A percentile compares a stretch with the other conserved stretches of the same genome.
These are phyloP conservation scores for Automeris io DNA, from an alignment of 2,888 invertebrate genomes.

Conservation along the genomic window DNA sequence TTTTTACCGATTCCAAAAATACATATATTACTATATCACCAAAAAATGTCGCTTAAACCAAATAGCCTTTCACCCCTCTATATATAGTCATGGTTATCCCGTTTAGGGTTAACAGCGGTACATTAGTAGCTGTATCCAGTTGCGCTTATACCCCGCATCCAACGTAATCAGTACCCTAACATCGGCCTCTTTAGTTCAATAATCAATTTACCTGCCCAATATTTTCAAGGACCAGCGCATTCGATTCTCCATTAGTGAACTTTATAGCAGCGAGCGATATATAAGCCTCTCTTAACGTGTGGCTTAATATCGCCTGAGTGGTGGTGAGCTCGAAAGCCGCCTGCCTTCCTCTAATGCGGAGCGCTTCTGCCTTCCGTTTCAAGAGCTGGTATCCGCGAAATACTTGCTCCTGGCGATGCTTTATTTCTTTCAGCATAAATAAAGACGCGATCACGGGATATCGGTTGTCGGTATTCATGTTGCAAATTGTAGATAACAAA, in stretches of 20 bases:
- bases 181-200: too few species aligned
- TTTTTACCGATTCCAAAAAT: too few species aligned
- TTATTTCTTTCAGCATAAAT: slow-evolving; percentile 65
- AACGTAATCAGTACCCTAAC: too few species aligned
- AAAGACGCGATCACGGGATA: slow-evolving; percentile 63
- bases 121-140: too few species aligned
- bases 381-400: slow-evolving; percentile 55
- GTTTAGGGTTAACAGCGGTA: too few species aligned
- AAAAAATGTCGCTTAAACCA: too few species aligned
- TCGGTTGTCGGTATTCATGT: slow-evolving; percentile 60
- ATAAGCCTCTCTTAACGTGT: slow-evolving; percentile 58
- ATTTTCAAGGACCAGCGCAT: slow-evolving; percentile 64
- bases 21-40: too few species aligned
- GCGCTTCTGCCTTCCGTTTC: slow-evolving; percentile 57
- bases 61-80: too few species aligned
- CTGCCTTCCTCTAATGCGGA: slow-evolving; percentile 51
- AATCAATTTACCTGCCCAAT: slow-evolving; percentile 59
- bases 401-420: slow-evolving; percentile 56
- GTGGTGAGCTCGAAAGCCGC: slow-evolving; percentile 46
- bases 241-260: slow-evolving; percentile 66
- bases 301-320: slow-evolving; percentile 53
- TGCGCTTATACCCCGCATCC: too few species aligned
- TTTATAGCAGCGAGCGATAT: slow-evolving; percentile 65
- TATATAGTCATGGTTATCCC: too few species aligned
- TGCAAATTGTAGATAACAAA: slow-evolving; percentile 3